phyloP scores from a whole-genome alignment of 2,797 vertebrate species.

The Phalanger gymnotis region DNA sequence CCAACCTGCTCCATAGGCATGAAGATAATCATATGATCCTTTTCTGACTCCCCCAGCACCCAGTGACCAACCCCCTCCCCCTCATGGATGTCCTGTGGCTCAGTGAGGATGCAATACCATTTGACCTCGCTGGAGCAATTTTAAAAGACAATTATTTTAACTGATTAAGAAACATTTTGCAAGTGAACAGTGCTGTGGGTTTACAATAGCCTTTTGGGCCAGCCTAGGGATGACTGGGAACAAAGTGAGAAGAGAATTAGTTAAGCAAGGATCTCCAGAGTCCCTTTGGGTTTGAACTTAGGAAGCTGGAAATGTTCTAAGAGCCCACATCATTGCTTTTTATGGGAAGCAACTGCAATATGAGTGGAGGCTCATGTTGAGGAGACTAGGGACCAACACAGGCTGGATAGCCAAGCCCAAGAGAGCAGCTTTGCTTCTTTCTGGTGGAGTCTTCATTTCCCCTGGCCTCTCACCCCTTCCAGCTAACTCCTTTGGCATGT shows the following conservation, averaged over 20 bases:
- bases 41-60: background rate
- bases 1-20: background rate
- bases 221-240: background rate
- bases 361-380: conserved; percentile 10
- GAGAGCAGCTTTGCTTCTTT: conserved; percentile 1
- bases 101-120: background rate
- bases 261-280: background rate
- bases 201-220: background rate
- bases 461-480: conserved; percentile 19
- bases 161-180: background rate
- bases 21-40: background rate
- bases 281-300: background rate
- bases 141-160: background rate
- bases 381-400: background rate
- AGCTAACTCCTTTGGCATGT: background rate
- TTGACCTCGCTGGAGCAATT: background rate
- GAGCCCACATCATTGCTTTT: background rate
- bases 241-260: background rate
- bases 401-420: background rate
- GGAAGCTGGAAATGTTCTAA: background rate
- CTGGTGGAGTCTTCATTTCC: background rate
- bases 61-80: background rate
- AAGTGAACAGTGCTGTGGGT: background rate
- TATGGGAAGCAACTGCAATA: background rate
- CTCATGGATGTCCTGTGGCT: background rate